Evolutionary conservation across 2,113 vertebrate species (phyloP).

Genomic region (Corythornis vintsioides): DNA sequence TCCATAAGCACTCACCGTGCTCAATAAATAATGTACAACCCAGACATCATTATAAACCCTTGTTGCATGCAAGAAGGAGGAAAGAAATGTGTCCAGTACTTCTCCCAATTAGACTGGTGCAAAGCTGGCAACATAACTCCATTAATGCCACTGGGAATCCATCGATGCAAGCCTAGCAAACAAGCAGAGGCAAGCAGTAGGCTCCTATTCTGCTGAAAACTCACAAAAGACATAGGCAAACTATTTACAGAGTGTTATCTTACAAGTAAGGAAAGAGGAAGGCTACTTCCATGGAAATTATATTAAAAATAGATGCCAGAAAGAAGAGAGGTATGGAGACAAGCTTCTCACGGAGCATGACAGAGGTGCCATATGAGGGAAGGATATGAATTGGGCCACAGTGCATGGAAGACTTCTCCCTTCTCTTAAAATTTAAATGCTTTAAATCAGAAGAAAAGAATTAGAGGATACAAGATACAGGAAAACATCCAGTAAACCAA

Average conservation of each 20-base stretch:
- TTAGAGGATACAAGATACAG: neutral
- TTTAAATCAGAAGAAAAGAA: neutral
- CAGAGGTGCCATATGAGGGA: neutral
- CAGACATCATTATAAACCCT: conserved; percentile 6
- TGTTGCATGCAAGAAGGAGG: neutral
- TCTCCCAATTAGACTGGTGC: neutral
- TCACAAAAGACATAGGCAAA: neutral
- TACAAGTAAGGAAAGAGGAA: neutral
- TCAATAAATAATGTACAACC: conserved; percentile 50
- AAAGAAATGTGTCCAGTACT: neutral
- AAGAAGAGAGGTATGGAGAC: neutral
- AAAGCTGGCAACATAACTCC: neutral
- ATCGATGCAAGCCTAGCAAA: neutral
- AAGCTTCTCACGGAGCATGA: neutral
- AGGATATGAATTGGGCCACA: neutral
- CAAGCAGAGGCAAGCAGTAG: neutral
- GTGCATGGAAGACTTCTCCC: neutral
- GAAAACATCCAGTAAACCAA: neutral
- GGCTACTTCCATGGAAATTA: neutral
- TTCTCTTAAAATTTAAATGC: neutral
- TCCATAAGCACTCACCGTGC: neutral
- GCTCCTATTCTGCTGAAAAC: neutral
- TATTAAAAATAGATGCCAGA: neutral
- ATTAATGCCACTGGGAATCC: neutral
- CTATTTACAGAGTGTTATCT: neutral